Evolutionary conservation across 2,888 invertebrate genomes (phyloP).

Genomic region (Emmelina monodactyla): DNA sequence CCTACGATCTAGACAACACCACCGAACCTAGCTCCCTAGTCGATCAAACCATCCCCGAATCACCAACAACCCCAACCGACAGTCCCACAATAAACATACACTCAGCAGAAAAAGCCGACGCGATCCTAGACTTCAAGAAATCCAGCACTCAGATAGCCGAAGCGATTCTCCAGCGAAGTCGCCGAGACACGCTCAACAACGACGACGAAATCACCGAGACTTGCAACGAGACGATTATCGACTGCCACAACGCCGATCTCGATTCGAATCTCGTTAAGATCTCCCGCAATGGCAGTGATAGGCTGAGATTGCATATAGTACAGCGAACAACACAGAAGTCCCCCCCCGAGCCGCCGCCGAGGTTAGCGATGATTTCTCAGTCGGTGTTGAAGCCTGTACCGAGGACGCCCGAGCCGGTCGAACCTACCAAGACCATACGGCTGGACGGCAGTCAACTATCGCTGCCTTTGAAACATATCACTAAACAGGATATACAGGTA

Average conservation of each 20-base stretch:
- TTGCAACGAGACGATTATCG: constrained; percentile 35
- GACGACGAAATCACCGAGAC: constrained; percentile 25
- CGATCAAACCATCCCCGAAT: constrained; percentile 40
- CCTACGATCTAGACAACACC: constrained; percentile 69
- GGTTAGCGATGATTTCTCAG: too few species aligned
- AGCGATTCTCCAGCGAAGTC: constrained; percentile 32
- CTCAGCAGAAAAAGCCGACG: constrained; percentile 38
- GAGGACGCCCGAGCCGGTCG: constrained; percentile 5
- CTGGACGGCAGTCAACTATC: constrained; percentile 24
- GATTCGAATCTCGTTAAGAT: too few species aligned
- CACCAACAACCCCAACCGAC: constrained; percentile 30
- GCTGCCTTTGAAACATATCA: constrained; percentile 40
- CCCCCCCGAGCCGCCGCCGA: not conserved
- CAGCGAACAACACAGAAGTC: not conserved
- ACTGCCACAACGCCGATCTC: constrained; percentile 14
- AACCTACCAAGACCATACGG: constrained; percentile 22
- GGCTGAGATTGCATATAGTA: too few species aligned
- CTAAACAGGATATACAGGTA: constrained; percentile 45
- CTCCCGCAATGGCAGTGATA: too few species aligned
- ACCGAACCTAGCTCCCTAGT: constrained; percentile 21
- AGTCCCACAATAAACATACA: constrained; percentile 23
- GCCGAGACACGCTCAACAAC: constrained; percentile 14
- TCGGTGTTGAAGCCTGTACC: not conserved
- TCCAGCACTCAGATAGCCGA: constrained; percentile 42
- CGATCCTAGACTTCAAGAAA: constrained; percentile 47